Evolutionary conservation across 2,797 vertebrate species (phyloP).

Genomic region (Fistularia commersonii): DNA sequence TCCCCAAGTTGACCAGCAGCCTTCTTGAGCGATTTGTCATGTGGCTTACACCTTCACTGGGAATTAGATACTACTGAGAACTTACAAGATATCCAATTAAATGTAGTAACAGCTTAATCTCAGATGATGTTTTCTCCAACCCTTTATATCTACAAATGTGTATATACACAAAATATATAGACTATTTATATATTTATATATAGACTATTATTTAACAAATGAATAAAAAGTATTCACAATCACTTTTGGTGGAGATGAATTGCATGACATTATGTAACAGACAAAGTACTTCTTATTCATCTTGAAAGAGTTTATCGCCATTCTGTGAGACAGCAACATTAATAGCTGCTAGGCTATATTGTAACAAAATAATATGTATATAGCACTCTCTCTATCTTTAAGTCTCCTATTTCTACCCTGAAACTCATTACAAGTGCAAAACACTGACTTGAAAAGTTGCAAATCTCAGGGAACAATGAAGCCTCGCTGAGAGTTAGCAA

Average conservation of each 20-base stretch:
- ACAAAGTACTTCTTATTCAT: no score
- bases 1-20: constrained; percentile 24
- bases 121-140: constrained; percentile 12
- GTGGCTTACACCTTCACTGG: constrained; percentile 17
- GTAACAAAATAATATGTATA: no score
- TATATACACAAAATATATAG: constrained; percentile 18
- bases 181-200: no score
- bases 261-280: no score
- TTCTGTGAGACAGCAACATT: no score
- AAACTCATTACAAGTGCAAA: constrained; percentile 11
- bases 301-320: no score
- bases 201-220: no score
- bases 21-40: constrained; percentile 32
- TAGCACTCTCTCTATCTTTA: no score
- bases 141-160: constrained; percentile 2
- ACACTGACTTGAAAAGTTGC: constrained; percentile 1
- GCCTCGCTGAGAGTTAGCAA: no score
- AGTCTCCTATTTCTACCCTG: constrained; percentile 8
- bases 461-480: constrained; percentile 2
- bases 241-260: no score
- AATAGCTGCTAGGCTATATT: no score
- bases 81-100: constrained; percentile 62
- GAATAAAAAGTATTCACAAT: no score
- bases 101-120: constrained; percentile 38
- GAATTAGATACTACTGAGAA: constrained; percentile 34